Base-by-base conservation (phyloP, 2,888 invertebrate genomes). In the Trachelus stipa region DNA sequence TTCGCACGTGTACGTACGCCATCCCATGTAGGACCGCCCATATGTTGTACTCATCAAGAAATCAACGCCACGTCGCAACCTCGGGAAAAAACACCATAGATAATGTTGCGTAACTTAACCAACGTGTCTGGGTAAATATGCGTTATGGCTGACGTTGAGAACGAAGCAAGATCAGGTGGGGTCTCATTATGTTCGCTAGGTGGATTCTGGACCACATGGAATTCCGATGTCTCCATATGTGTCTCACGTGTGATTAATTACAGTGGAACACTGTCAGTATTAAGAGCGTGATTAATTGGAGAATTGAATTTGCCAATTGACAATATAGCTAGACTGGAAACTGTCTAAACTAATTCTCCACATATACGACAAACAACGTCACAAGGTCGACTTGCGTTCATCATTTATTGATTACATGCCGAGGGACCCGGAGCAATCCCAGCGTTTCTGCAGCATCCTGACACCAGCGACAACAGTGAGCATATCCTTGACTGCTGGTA, bases 1-100 rank as follows among this genome's bases (percentile, higher is more conserved):
- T 56, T 56, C 40, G 40, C 40, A 56, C 40, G 40, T 56, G 40
- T 56, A 56, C 40, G 23, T 56, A 56, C 40, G 40, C 40, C 40
- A 15, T 71, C 31, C 30, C 71, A 33, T 71, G 71, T 30, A 31
- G 15, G 71, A 31, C 71, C 71, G 71, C 71, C 71, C 71, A 71
- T 71, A 71, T 30, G 71, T 33, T 71, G 31, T 71, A 12, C 12
- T 71, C 71, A 33, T 71, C 71, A 71, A 71, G 71, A 71, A 71
- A 71, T 71, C 71, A 71, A 71, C 71, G 31, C 71, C 12, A 71
- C 31, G 71, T 11, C 71, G 71, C 31, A 31, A 12, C 71, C 71
- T 33, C 31, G 71, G 30, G 71, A 69, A 71, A 71, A 71, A 71
- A 71, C 71, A 30, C 31, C 71, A 56, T 56, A 56, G 40, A 23